Conservation (phyloP, 2,888 invertebrate species). For the Lacanobia oleracea region DNA sequence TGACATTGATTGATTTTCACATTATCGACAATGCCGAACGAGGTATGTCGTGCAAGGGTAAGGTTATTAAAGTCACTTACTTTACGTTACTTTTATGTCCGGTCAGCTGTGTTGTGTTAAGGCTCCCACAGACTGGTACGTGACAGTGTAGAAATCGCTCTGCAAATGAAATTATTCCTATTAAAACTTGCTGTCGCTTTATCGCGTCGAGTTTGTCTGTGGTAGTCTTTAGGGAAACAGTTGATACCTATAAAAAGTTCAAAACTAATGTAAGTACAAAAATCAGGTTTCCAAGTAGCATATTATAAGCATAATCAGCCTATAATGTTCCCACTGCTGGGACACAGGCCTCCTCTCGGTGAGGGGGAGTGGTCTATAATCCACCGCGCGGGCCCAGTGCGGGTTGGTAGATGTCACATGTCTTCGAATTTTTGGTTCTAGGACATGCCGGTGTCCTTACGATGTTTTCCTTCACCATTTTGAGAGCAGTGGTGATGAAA, state of each 20-base stretch:
- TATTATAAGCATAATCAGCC: too few relatives aligned
- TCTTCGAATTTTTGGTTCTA: too few relatives aligned
- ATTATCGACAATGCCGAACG: constrained; percentile 78
- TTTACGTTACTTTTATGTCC: constrained; percentile 1
- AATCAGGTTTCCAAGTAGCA: background rate
- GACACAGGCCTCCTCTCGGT: too few relatives aligned
- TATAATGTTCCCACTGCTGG: too few relatives aligned
- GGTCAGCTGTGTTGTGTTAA: background rate
- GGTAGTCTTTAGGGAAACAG: background rate
- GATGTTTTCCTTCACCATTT: too few relatives aligned
- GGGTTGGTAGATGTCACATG: too few relatives aligned
- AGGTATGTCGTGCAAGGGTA: constrained; percentile 78
- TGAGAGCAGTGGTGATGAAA: too few relatives aligned
- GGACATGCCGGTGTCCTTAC: too few relatives aligned
- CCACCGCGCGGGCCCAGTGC: too few relatives aligned
- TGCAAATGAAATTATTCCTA: background rate
- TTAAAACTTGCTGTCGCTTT: background rate
- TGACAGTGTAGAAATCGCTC: background rate
- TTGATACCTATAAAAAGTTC: background rate
- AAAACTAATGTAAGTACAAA: background rate
- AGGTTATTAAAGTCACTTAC: constrained; percentile 66
- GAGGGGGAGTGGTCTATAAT: too few relatives aligned
- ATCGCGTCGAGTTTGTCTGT: background rate
- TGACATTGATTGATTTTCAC: constrained; percentile 69
- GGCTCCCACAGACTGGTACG: background rate